Evolutionary conservation across 2,113 vertebrate species (phyloP), one percentile per base, ranked within the genome.

Genomic region (Grammomys dolichurus): DNA sequence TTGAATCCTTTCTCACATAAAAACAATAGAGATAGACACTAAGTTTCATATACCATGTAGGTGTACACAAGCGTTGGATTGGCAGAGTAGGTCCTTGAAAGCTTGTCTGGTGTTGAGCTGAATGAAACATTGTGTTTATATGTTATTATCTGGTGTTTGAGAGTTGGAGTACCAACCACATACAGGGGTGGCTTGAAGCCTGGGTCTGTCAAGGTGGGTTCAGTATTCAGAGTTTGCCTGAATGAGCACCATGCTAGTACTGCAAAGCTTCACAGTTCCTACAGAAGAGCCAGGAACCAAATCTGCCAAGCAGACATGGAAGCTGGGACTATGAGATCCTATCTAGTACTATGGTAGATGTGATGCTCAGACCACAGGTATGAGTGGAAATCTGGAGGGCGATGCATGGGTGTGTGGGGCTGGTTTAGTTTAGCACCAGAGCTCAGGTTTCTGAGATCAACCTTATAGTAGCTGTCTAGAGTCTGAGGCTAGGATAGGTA

Each of bases 321-420:
- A 14, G 12, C n/a, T 22, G 3, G 10, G 26, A 67, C 11, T 58
- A 28, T 17, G 28, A 16, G 19, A 81, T 60, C 1, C 12, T 58
- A 6, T 51, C 24, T 58, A 7, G 1, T 33, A 7, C 36, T 72
- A 4, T 14, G 3, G 10, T 17, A 20, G 3, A 11, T 4, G 0
- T 91, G 11, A 58, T 69, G 7, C 16, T 72, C 51, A 82, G 2
- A 43, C n/a, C 77, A 72, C 17, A 58, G 63, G 19, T 69, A 40
- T 31, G 20, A 46, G 2, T 0, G 0, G 14, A 22, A 51, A 36
- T 36, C n/a, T 16, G 81, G 78, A 40, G 10, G 9, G 22, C 6
- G 43, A n/a, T 22, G 20, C 12, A 31, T 89, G 10, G 12, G 7
- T 2, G 20, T 76, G 26, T 65, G 31, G 24, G 22, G 20, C 75